These are phyloP conservation scores for Centropristis striata DNA, from an alignment of 2,113 vertebrate genomes.

Conservation along the genomic window DNA sequence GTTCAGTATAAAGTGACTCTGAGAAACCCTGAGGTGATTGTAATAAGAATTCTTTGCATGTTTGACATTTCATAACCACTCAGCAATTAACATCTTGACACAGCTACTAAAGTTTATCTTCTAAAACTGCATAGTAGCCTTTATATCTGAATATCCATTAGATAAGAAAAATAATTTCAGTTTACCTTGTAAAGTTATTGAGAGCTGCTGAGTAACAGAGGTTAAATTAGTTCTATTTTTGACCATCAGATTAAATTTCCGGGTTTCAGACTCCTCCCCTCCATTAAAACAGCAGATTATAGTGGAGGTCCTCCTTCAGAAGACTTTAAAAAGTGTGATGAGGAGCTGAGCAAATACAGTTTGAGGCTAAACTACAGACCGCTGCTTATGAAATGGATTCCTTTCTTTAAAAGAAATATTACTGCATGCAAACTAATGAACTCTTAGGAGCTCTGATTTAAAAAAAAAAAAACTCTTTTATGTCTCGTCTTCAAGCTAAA, in stretches of 20 bases:
- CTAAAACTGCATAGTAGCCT: neutral
- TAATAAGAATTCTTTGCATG: neutral
- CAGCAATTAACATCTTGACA: neutral
- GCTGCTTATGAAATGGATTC: slow-evolving; percentile 14
- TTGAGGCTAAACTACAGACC: slow-evolving; percentile 20
- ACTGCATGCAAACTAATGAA: slow-evolving; percentile 20
- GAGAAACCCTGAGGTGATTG: neutral
- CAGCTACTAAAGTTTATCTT: neutral
- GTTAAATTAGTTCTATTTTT: neutral
- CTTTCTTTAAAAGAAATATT: neutral
- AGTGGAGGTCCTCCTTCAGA: neutral
- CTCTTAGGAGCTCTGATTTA: neutral
- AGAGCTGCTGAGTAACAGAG: neutral
- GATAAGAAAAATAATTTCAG: neutral
- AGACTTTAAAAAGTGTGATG: slow-evolving; percentile 8
- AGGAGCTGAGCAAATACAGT: slow-evolving; percentile 9
- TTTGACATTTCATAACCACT: neutral
- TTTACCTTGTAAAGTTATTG: neutral
- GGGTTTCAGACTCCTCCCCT: neutral
- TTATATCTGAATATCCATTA: neutral
- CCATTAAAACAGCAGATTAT: neutral
- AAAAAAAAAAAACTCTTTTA: slow-evolving; percentile 1
- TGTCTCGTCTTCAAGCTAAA: neutral
- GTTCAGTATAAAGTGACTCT: neutral
- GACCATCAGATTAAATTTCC: neutral